A percentile compares a stretch with the other conserved stretches of the same genome.
Conservation (phyloP, 2,888 invertebrate species). For the Microplitis manilae region DNA sequence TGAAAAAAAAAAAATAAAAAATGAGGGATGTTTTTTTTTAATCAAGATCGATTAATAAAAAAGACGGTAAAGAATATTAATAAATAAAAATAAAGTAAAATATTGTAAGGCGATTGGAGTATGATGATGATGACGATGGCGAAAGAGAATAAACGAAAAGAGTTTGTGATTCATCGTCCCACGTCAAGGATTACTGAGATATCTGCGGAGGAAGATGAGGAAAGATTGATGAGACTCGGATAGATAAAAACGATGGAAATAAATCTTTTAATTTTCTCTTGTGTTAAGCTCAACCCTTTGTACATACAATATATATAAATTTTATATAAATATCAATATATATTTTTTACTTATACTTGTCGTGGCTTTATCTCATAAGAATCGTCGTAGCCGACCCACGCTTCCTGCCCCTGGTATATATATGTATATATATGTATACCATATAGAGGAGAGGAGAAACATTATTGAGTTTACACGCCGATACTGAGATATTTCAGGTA, state of each 20-base stretch:
- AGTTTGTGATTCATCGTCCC: conserved; percentile 41
- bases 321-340: background rate
- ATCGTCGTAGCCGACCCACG: conserved; percentile 56
- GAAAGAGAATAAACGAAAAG: conserved; percentile 26
- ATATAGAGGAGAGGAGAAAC: background rate
- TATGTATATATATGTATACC: too few species aligned
- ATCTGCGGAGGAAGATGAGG: conserved; percentile 38
- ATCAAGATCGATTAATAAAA: conserved; percentile 18
- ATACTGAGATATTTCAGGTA: conserved; percentile 41
- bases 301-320: background rate
- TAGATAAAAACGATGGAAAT: conserved; percentile 40
- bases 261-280: conserved; percentile 40
- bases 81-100: background rate
- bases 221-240: conserved; percentile 43
- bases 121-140: conserved; percentile 23
- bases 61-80: background rate
- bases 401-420: conserved; percentile 35
- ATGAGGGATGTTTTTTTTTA: background rate
- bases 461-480: conserved; percentile 15
- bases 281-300: conserved; percentile 23
- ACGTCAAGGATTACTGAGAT: conserved; percentile 39
- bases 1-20: background rate
- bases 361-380: conserved; percentile 46
- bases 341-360: conserved; percentile 9
- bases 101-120: background rate